Evolutionary conservation across 2,888 invertebrate species (phyloP).

Genomic region (Cyaniris semiargus): DNA sequence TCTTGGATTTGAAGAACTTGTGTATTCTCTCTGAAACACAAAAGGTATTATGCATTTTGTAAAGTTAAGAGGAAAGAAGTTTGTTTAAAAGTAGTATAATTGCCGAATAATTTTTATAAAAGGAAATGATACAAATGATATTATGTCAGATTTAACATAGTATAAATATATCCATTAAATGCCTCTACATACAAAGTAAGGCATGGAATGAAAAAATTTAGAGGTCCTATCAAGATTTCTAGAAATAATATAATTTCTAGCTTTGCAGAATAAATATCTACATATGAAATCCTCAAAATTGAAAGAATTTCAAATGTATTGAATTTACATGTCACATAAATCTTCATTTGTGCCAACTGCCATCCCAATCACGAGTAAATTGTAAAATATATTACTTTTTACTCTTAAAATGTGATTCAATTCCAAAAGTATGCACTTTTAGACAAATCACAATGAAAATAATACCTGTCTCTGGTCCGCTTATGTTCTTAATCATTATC

Average conservation of each 20-base stretch:
- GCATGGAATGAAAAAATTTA: background rate
- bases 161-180: background rate
- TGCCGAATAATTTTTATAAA: background rate
- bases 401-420: background rate
- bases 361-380: background rate
- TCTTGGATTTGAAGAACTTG: constrained; percentile 3
- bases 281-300: background rate
- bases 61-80: background rate
- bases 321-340: background rate
- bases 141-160: background rate
- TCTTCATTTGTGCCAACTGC: background rate
- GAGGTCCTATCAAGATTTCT: background rate
- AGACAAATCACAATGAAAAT: background rate
- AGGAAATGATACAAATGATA: background rate
- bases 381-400: background rate
- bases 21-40: constrained; percentile 23
- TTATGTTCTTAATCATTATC: background rate
- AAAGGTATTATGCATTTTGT: background rate
- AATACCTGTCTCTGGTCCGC: constrained; percentile 13
- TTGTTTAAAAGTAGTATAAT: background rate
- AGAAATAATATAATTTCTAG: background rate
- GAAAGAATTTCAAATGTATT: background rate
- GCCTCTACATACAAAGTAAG: background rate
- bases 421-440: background rate
- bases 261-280: background rate